phyloP scores from a whole-genome alignment of 2,797 vertebrate genomes.

The Thripadectes ignobilis region DNA sequence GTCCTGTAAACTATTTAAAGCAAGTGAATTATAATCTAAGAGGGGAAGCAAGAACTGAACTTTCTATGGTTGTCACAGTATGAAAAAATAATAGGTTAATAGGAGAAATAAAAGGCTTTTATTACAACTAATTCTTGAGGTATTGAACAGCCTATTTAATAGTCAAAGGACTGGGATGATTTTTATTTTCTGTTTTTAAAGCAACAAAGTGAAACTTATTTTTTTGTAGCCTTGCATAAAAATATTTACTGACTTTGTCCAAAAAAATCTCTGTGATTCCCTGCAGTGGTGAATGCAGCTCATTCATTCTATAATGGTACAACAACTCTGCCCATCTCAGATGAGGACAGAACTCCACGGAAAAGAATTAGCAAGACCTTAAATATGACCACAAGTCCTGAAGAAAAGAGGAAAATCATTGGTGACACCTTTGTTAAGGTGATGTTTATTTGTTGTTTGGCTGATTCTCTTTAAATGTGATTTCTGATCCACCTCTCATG shows the following conservation, averaged over 20 bases:
- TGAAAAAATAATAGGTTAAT: background rate
- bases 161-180: background rate
- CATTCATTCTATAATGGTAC: constrained; percentile 99
- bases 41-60: background rate
- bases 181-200: background rate
- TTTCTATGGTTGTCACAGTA: background rate
- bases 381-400: constrained; percentile 98
- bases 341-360: constrained; percentile 95
- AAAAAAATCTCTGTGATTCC: background rate
- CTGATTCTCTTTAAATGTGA: fast-evolving
- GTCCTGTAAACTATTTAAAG: background rate
- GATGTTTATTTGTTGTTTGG: background rate
- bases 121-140: background rate
- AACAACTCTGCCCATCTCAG: constrained; percentile 96
- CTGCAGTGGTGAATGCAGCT: constrained; percentile 93
- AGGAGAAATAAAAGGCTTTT: background rate
- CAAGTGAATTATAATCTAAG: background rate
- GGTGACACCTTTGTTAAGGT: constrained; percentile 99
- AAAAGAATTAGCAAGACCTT: constrained; percentile 99
- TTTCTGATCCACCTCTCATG: background rate
- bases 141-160: background rate
- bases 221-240: background rate
- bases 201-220: background rate
- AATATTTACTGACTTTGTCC: background rate
- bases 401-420: constrained; percentile 98